Base-by-base conservation (phyloP, 1,140 invertebrate genomes). In the Laupala kohalensis region DNA sequence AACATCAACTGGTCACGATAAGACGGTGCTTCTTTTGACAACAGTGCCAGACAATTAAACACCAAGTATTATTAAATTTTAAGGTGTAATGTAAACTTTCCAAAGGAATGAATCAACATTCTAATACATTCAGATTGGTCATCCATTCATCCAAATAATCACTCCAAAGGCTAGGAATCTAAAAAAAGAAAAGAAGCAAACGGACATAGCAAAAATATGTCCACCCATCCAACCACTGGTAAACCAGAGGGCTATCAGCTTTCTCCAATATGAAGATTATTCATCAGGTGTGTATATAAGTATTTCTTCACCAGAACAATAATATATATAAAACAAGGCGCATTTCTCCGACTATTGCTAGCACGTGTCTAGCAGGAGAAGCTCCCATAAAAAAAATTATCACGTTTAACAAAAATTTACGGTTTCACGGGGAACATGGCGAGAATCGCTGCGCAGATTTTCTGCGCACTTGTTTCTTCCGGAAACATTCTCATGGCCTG, bases 401-500 rank as follows among this genome's bases (percentile, higher is more conserved):
- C 26, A 19, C 67, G 15, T n/a, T n/a, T 5, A 30, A 3, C 13
- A 29, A n/a, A 12, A 5, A 29, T 4, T 66, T 75, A 83, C 27
- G 79, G 80, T 74, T 86, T 84, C 13, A 9, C 37, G 9, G 87
- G 87, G 82, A 90, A 90, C 84, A 91, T 88, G 25, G 84, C 83
- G 70, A 96, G 80, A 74, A 97, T 93, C 71, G 92, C 88, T 37
- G 92, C 90, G 82, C 94, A 97, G 74, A 97, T 92, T 76, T 90
- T 90, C 77, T 95, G 89, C 0, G 93, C 88, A 80, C 96, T 91
- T 2, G 88, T 93, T 79, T 95, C 92, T 29, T 93, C 89, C 0
- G 94, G 95, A 81, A 92, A 90, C 64, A 90, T 78, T 67, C 89
- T 86, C 90, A 97, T 92, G 0, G 90, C 93, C 28, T 89, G 85